Percentiles rank a stretch among this genome's conserved stretches.
Evolutionary conservation across 2,888 invertebrate species (phyloP).

Genomic region (Andrena trimmerana): DNA sequence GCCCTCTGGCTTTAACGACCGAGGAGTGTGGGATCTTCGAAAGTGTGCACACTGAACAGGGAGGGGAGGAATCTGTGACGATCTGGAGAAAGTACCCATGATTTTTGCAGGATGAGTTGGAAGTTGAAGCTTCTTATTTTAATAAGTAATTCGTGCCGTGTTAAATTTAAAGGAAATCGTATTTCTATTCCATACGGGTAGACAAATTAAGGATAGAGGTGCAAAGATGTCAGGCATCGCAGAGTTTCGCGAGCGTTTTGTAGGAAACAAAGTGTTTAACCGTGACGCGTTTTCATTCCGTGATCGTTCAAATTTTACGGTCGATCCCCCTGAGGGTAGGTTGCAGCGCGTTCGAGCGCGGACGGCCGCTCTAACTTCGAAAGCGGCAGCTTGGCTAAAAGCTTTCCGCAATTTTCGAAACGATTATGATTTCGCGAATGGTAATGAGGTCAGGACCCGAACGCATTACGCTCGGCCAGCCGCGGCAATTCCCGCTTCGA

Average conservation of each 20-base stretch:
- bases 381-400: conserved; percentile 60
- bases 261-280: conserved; percentile 21
- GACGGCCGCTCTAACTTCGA: conserved; percentile 45
- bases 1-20: conserved; percentile 1
- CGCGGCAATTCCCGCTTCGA: conserved; percentile 26
- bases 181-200: too few relatives aligned
- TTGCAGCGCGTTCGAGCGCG: conserved; percentile 24
- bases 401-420: conserved; percentile 67
- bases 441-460: conserved; percentile 51
- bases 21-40: neutral
- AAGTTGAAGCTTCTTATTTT: too few relatives aligned
- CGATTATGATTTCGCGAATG: conserved; percentile 62
- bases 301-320: conserved; percentile 62
- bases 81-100: too few relatives aligned
- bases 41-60: neutral
- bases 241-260: neutral
- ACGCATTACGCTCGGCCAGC: conserved; percentile 33
- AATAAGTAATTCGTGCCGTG: too few relatives aligned
- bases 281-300: conserved; percentile 33
- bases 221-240: too few relatives aligned
- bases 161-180: too few relatives aligned
- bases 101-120: too few relatives aligned
- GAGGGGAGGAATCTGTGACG: neutral
- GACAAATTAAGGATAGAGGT: too few relatives aligned
- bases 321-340: neutral